A percentile compares a stretch with the other conserved stretches of the same genome.
These are phyloP conservation scores for Sebastiscus tertius DNA, from an alignment of 2,797 vertebrate genomes.

Conservation along the genomic window DNA sequence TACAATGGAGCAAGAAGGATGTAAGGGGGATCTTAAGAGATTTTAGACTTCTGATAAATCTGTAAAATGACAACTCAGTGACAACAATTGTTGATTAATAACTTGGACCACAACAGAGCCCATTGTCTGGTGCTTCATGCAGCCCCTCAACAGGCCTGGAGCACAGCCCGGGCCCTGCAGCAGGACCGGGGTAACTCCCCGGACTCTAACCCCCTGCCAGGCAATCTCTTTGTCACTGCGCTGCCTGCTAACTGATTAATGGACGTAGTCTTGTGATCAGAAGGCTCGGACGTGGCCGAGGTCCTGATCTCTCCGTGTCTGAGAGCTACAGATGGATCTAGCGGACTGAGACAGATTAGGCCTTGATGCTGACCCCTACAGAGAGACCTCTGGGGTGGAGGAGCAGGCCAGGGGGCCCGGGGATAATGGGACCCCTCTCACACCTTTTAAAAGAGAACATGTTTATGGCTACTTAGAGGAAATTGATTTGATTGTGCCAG, in stretches of 20 bases:
- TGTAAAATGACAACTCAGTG: slow-evolving; percentile 15
- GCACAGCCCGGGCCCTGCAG: slow-evolving; percentile 58
- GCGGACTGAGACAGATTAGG: slow-evolving; percentile 90
- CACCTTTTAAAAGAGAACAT: slow-evolving; percentile 97
- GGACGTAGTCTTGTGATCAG: slow-evolving; percentile 82
- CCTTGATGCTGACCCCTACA: slow-evolving; percentile 85
- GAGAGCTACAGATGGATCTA: slow-evolving; percentile 86
- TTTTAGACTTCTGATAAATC: slow-evolving; percentile 19
- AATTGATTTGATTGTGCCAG: slow-evolving; percentile 99
- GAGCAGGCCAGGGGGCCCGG: slow-evolving; percentile 82
- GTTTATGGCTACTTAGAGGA: slow-evolving; percentile 99
- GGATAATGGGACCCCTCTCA: slow-evolving; percentile 89
- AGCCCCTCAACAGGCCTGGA: slow-evolving; percentile 43
- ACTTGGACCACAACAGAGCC: slow-evolving; percentile 26
- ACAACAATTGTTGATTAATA: slow-evolving; percentile 43
- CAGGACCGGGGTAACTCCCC: slow-evolving; percentile 50
- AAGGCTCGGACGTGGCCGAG: slow-evolving; percentile 80
- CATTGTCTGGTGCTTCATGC: slow-evolving; percentile 29
- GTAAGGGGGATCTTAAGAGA: neutral
- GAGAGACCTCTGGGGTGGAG: slow-evolving; percentile 82
- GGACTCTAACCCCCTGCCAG: slow-evolving; percentile 71
- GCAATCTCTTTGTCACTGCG: slow-evolving; percentile 82
- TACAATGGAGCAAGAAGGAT: slow-evolving; percentile 61
- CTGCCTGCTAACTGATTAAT: slow-evolving; percentile 89
- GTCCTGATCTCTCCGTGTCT: slow-evolving; percentile 82